Percentiles rank a stretch among this genome's conserved stretches.
Conservation (phyloP, 2,113 vertebrate genomes). For the Catharus bicknelli region DNA sequence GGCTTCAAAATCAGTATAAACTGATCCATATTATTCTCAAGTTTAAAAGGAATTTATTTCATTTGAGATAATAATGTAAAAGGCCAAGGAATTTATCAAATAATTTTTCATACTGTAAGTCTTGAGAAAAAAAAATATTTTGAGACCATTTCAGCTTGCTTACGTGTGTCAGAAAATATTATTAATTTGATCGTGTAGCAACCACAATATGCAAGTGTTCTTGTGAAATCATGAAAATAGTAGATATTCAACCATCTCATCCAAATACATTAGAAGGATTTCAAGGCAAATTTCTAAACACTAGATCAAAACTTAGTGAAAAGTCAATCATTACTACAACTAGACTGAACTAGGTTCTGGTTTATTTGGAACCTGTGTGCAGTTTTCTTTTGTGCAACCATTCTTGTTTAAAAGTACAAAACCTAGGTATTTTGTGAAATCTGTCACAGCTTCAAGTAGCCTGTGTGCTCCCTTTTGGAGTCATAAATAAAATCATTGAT, state of each 20-base stretch:
- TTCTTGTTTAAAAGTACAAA: not conserved
- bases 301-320: not conserved
- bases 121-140: not conserved
- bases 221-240: conserved; percentile 4
- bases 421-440: not conserved
- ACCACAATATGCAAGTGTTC: not conserved
- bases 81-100: not conserved
- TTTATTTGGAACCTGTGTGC: not conserved
- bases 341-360: not conserved
- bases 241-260: not conserved
- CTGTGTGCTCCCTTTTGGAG: not conserved
- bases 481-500: not conserved
- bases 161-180: not conserved
- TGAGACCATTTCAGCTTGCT: not conserved
- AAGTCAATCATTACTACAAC: not conserved
- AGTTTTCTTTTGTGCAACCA: not conserved
- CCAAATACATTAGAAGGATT: not conserved
- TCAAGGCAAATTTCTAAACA: not conserved
- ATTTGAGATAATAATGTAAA: not conserved
- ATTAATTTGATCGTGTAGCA: not conserved
- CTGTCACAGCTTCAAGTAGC: not conserved
- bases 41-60: not conserved
- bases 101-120: not conserved
- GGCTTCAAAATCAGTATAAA: not conserved
- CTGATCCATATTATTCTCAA: not conserved